Conservation (phyloP, 2,888 invertebrate species). For the Melangyna quadrimaculata region DNA sequence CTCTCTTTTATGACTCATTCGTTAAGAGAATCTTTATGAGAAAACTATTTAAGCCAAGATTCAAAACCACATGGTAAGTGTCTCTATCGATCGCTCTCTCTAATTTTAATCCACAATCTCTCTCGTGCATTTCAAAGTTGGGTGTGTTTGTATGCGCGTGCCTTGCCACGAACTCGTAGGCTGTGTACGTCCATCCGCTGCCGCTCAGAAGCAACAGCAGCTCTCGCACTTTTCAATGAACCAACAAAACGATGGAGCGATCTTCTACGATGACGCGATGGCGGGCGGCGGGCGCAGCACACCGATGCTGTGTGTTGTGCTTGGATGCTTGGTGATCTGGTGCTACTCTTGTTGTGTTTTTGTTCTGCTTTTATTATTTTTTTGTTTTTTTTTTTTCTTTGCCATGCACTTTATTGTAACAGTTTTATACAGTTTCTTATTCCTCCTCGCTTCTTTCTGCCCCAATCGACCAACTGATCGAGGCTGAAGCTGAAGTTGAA, state of each 20-base stretch:
- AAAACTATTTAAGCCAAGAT: conserved; percentile 17
- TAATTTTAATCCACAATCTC: conserved; percentile 23
- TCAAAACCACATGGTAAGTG: conserved; percentile 43
- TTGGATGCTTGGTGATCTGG: conserved; percentile 8
- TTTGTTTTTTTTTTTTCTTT: conserved; percentile 61
- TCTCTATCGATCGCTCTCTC: neutral
- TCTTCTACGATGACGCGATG: conserved; percentile 29
- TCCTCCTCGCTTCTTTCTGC: conserved; percentile 68
- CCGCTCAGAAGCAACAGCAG: conserved; percentile 70
- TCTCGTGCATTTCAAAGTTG: conserved; percentile 68
- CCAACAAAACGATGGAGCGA: conserved; percentile 60
- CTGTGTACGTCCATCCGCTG: conserved; percentile 68
- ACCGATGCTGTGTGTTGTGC: conserved; percentile 54
- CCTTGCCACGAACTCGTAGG: conserved; percentile 67
- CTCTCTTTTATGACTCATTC: conserved; percentile 48
- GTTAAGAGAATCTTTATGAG: conserved; percentile 29
- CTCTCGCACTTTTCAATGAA: conserved; percentile 70
- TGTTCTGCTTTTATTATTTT: conserved; percentile 58
- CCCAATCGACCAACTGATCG: conserved; percentile 57
- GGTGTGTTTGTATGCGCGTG: conserved; percentile 72
- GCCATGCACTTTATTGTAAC: conserved; percentile 72
- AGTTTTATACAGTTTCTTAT: conserved; percentile 70
- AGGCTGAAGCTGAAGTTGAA: conserved; percentile 17
- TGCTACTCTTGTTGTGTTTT: conserved; percentile 70
- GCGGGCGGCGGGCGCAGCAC: neutral